Percentiles rank a stretch among this genome's conserved stretches.
These are phyloP conservation scores for Metalampra italica DNA, from an alignment of 2,888 invertebrate genomes.

Conservation along the genomic window DNA sequence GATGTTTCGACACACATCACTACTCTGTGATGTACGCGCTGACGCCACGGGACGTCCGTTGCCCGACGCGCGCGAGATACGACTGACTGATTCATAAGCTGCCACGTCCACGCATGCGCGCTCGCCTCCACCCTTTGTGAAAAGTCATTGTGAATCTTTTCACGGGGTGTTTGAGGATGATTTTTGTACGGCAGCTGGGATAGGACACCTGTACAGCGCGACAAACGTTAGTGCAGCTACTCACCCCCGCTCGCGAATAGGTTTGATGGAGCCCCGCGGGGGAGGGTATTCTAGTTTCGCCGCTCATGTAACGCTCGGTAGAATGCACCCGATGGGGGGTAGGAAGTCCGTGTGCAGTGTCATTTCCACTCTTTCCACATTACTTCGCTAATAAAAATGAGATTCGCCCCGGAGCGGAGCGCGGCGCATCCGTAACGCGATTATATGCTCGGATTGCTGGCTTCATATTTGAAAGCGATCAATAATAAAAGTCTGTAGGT, in stretches of 20 bases:
- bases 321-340: slow-evolving; percentile 30
- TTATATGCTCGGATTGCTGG: slow-evolving; percentile 35
- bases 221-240: background rate
- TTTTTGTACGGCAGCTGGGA: slow-evolving; percentile 2
- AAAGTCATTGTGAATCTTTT: slow-evolving; percentile 25
- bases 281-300: background rate
- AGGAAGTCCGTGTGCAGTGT: slow-evolving; percentile 75
- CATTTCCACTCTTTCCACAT: slow-evolving; percentile 72
- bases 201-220: slow-evolving; percentile 67
- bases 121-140: slow-evolving; percentile 16
- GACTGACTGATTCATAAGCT: slow-evolving; percentile 43
- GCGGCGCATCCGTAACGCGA: slow-evolving; percentile 28
- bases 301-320: background rate
- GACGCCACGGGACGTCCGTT: slow-evolving; percentile 26
- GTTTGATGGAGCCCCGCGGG: background rate
- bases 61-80: slow-evolving; percentile 37
- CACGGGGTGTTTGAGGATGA: slow-evolving; percentile 17
- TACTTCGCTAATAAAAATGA: slow-evolving; percentile 71
- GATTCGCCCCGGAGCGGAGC: slow-evolving; percentile 49
- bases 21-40: slow-evolving; percentile 18
- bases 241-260: background rate
- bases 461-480: too few relatives aligned
- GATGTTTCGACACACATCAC: slow-evolving; percentile 46
- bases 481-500: too few relatives aligned
- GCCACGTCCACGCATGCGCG: slow-evolving; percentile 32